Base-by-base conservation (phyloP, 1,140 invertebrate species). In the Adoxophyes honmai region DNA sequence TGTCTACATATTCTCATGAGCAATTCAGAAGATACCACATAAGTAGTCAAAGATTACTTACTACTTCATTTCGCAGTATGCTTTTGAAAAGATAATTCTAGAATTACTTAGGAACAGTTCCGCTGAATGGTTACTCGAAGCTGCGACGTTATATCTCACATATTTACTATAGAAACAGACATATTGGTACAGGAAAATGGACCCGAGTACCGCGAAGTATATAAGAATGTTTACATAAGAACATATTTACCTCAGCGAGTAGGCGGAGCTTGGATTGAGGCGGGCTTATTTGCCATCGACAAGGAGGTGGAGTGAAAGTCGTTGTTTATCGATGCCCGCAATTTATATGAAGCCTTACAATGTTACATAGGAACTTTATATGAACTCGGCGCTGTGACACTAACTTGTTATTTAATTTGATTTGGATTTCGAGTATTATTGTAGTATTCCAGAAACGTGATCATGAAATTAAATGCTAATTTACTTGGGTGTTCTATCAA, bases 241-340 rank as follows among this genome's bases (percentile, higher is more conserved):
- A 83, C 68, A 78, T 82, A 85, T 86, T 75, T 88, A 85, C 70
- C 68, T 77, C 59, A 68, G 66, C 65, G 60, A 70, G 83, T 79
- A 88, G 85, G 85, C 83, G 85, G 78, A 71, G 85, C 82, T 63
- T 76, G 68, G 71, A 75, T 75, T 64, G 74, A 86, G 85, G 82
- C 82, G 82, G 85, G 77, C 73, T 83, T 88, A 81, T 86, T 83
- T 82, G 72, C 66, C 73, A 80, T 82, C 73, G 78, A 82, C 80
- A 83, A 79, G 78, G 80, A 86, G 82, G 84, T 76, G 81, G 77
- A 83, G 78, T 66, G 62, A 70, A 75, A 66, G 64, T 73, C 68
- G 64, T 79, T 81, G 73, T 81, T 83, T 83, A 76, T 80, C 66
- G 76, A 78, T 75, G 70, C 59, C 60, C 8, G 15, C 18, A 35